phyloP scores from a whole-genome alignment of 2,113 vertebrate species.

The Ascaphus truei region DNA sequence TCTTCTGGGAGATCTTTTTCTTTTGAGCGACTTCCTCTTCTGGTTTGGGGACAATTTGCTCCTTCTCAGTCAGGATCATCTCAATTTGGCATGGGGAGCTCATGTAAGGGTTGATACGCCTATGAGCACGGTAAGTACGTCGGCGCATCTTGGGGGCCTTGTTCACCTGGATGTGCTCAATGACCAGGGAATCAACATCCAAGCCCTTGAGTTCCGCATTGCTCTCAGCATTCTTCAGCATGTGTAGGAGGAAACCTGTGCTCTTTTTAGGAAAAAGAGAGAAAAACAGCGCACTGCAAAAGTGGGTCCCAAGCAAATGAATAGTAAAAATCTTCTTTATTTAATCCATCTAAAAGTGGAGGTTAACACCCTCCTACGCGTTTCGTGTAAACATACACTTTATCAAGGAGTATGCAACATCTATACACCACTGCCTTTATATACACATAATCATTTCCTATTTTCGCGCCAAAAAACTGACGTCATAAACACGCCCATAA shows the following conservation, averaged over 20 bases:
- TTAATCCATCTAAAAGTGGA: too few species aligned
- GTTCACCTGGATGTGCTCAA: slow-evolving; percentile 97
- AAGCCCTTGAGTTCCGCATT: slow-evolving; percentile 96
- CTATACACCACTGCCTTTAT: too few species aligned
- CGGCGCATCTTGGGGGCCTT: slow-evolving; percentile 95
- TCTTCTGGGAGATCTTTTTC: slow-evolving; percentile 98
- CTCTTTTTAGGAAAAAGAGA: too few species aligned
- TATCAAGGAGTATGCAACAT: too few species aligned
- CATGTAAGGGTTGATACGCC: slow-evolving; percentile 96
- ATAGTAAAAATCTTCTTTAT: too few species aligned
- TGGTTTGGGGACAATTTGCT: slow-evolving; percentile 93
- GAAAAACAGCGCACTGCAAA: too few species aligned
- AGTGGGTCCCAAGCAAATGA: too few species aligned
- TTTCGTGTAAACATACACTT: too few species aligned
- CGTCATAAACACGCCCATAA: too few species aligned
- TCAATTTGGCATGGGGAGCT: slow-evolving; percentile 96
- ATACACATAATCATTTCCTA: too few species aligned
- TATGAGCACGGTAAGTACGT: slow-evolving; percentile 87
- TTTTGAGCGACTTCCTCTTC: slow-evolving; percentile 94
- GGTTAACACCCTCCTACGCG: too few species aligned
- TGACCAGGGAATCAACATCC: slow-evolving; percentile 93
- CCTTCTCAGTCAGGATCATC: slow-evolving; percentile 97
- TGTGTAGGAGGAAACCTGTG: slow-evolving; percentile 91
- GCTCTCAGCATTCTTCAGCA: slow-evolving; percentile 96
- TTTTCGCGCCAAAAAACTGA: too few species aligned